phyloP scores from a whole-genome alignment of 2,797 vertebrate genomes.

The Sebastes hopkinsi region DNA sequence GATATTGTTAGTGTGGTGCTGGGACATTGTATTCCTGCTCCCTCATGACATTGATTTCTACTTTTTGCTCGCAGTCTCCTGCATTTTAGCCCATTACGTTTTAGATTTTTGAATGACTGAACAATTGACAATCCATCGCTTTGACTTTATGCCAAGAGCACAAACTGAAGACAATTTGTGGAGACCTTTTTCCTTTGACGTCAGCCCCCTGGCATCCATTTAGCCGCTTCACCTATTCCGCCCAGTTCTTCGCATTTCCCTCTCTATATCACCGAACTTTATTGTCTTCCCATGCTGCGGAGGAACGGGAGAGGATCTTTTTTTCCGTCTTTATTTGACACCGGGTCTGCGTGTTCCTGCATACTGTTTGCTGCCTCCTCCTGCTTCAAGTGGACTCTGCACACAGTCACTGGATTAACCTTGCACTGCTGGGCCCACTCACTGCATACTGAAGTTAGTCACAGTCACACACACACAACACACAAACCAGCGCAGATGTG shows the following conservation, averaged over 20 bases:
- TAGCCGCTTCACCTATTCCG: constrained; percentile 29
- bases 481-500: neutral
- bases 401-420: constrained; percentile 59
- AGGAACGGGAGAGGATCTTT: constrained; percentile 1
- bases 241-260: constrained; percentile 24
- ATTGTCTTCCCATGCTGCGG: constrained; percentile 22
- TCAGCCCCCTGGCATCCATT: constrained; percentile 28
- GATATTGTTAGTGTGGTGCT: constrained; percentile 6
- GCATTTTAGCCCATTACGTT: neutral
- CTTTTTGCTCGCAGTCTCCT: neutral
- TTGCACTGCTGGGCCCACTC: constrained; percentile 26
- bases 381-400: constrained; percentile 44
- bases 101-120: constrained; percentile 29
- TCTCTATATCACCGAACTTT: constrained; percentile 6
- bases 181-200: constrained; percentile 14
- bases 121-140: neutral
- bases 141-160: constrained; percentile 30
- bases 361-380: constrained; percentile 11
- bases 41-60: constrained; percentile 21
- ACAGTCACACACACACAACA: neutral
- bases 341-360: constrained; percentile 26
- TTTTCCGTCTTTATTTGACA: constrained; percentile 27
- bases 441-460: constrained; percentile 41
- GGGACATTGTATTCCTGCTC: neutral
- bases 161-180: constrained; percentile 19